Conservation (phyloP, 2,113 vertebrate genomes). For the Paracanthobrama guichenoti region DNA sequence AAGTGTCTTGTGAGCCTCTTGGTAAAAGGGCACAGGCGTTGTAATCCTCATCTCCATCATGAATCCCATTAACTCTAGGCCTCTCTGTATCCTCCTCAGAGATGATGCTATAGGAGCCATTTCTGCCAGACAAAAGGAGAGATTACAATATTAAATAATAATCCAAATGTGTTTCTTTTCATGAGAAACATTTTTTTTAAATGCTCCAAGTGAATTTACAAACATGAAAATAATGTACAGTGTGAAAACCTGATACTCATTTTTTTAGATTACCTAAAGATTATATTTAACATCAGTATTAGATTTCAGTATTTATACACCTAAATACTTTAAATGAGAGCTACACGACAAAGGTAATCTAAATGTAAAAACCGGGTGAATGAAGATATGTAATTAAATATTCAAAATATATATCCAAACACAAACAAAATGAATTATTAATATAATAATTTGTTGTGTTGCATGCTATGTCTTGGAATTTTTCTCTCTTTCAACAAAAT, state of each 20-base stretch:
- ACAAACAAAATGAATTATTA: not conserved
- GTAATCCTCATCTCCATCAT: slow-evolving; percentile 65
- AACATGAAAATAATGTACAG: too few relatives aligned
- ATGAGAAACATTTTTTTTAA: not conserved
- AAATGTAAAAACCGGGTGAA: not conserved
- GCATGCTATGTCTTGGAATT: not conserved
- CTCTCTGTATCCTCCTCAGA: slow-evolving; percentile 72
- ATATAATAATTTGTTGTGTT: not conserved
- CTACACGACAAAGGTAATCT: not conserved
- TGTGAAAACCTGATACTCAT: too few relatives aligned
- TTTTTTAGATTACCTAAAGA: too few relatives aligned
- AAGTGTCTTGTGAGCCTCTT: slow-evolving; percentile 70
- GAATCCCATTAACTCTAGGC: slow-evolving; percentile 76
- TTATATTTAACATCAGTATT: not conserved
- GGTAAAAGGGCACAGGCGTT: slow-evolving; percentile 67
- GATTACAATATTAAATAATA: not conserved
- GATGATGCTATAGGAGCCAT: slow-evolving; percentile 76
- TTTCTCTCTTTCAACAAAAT: not conserved
- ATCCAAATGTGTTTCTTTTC: not conserved
- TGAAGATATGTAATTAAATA: not conserved
- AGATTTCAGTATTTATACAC: not conserved
- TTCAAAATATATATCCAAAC: not conserved
- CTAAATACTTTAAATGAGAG: not conserved
- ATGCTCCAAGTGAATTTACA: too few relatives aligned
- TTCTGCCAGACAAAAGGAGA: slow-evolving; percentile 73